Evolutionary conservation across 2,797 vertebrate species (phyloP), one percentile per base, ranked within the genome.

Genomic region (Lemur catta): DNA sequence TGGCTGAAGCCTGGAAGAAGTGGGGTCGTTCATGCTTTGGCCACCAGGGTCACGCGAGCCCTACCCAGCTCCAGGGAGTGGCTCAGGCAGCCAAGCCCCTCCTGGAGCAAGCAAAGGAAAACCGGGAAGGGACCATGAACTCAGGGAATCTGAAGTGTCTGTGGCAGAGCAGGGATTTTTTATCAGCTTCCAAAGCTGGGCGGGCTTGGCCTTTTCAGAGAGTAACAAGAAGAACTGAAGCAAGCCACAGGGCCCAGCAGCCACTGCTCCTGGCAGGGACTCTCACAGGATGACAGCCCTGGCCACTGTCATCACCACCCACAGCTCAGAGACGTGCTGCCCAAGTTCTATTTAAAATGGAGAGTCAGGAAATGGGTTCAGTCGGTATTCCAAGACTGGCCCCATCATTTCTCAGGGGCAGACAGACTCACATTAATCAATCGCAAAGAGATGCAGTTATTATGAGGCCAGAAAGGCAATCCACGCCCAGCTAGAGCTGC

Each of bases 391-490:
- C 0, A 57, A 76, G 26, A 67, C 38, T 7, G 46, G 28, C 30
- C 17, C 33, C 4, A 11, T 41, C 35, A 24, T 61, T 67, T 28
- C 82, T 61, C 46, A 28, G 65, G 46, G 26, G 24, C n/a, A 89
- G 65, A 79, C 15, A 55, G 50, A 28, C 17, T 86, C 17, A 8
- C 17, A 63, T 43, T 41, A 20, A 55, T 30, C 72, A 24, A 6
- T 63, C 67, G 24, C 59, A 61, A 59, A 88, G 57, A 89, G 69
- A 43, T 8, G 3, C 46, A 18, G 30, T 75, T 26, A 79, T 38
- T 12, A 63, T 38, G n/a, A 84, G 52, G 33, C 71, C 89, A 81
- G 92, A 80, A 67, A 89, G 71, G 65, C 69, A 28, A 43, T 24
- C 1, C 52, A 74, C 2, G 63, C 52, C 35, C n/a, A 33, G 20